phyloP scores from a whole-genome alignment of 2,113 vertebrate genomes.

The Merops nubicus region DNA sequence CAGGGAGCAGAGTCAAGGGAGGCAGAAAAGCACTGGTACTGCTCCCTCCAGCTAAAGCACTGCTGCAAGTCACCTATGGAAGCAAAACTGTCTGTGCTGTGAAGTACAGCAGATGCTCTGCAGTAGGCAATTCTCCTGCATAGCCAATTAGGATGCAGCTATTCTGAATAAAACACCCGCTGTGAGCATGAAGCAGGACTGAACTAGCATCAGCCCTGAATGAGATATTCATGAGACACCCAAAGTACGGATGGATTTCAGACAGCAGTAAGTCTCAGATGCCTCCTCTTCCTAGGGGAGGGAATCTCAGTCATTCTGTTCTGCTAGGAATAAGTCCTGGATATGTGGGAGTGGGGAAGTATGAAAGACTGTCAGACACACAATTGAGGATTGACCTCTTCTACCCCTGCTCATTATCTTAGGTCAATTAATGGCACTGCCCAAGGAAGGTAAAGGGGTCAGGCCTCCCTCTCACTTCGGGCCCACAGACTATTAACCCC shows the following conservation, averaged over 20 bases:
- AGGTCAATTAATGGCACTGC: not conserved
- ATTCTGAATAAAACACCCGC: not conserved
- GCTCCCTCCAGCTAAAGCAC: not conserved
- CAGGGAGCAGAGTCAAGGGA: not conserved
- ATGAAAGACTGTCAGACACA: not conserved
- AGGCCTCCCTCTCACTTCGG: not conserved
- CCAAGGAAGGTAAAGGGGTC: not conserved
- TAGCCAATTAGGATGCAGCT: conserved; percentile 54
- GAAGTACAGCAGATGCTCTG: conserved; percentile 51
- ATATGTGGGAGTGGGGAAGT: not conserved
- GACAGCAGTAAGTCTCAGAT: not conserved
- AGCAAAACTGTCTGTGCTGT: not conserved
- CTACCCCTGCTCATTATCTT: not conserved
- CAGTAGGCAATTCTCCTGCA: conserved; percentile 57
- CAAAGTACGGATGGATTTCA: not conserved
- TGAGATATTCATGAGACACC: not conserved
- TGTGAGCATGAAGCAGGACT: not conserved
- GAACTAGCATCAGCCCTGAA: not conserved
- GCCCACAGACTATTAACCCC: not conserved
- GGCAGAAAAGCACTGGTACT: not conserved
- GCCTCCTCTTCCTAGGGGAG: not conserved
- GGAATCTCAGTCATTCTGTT: not conserved
- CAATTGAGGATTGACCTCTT: not conserved
- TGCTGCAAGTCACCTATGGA: not conserved
- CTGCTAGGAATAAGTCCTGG: not conserved